Evolutionary conservation across 2,113 vertebrate species (phyloP), one percentile per base, ranked within the genome.

Genomic region (Myiagra hebetior): DNA sequence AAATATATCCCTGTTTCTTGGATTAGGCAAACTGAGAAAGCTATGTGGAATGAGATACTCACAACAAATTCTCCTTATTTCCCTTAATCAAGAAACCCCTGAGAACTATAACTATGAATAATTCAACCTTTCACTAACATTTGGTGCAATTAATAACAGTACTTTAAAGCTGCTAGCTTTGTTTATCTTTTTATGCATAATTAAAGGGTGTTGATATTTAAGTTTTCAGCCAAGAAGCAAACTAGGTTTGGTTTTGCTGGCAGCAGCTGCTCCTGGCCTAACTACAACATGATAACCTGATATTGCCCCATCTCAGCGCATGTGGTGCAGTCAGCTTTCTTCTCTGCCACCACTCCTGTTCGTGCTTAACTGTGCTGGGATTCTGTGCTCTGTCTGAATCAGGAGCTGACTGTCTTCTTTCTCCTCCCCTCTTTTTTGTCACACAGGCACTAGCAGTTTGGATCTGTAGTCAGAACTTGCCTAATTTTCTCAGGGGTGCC

Each of bases 21-120:
- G 85, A 62, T 70, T 83, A 91, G 74, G 56, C 20, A 39, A 95
- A 87, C 59, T 55, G 59, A 87, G 74, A 96, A 91, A 60, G 33
- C 65, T 52, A 57, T n/a, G 53, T 64, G 57, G 94, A 94, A 93
- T 0, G 3, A 96, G 91, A 90, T 65, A 78, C 42, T 91, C 82
- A 70, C 44, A 89, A 85, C 30, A 79, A 95, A 86, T 95, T 96
- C 84, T 63, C 33, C 69, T 90, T 95, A 75, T 92, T 93, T 95
- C 85, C 92, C 73, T 92, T 96, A 95, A 82, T 88, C 84, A 93
- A 92, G 69, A 82, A 93, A 22, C 52, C 80, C 59, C 65, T 52
- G 93, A 93, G 96, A 96, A 96, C n/a, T 31, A 47, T 85, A 93
- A 73, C 87, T 84, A 96, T 96, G 96, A 97, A 97, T 97, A 97